Evolutionary conservation across 2,797 vertebrate species (phyloP), one percentile per base, ranked within the genome.

Genomic region (Notolepis coatsorum): DNA sequence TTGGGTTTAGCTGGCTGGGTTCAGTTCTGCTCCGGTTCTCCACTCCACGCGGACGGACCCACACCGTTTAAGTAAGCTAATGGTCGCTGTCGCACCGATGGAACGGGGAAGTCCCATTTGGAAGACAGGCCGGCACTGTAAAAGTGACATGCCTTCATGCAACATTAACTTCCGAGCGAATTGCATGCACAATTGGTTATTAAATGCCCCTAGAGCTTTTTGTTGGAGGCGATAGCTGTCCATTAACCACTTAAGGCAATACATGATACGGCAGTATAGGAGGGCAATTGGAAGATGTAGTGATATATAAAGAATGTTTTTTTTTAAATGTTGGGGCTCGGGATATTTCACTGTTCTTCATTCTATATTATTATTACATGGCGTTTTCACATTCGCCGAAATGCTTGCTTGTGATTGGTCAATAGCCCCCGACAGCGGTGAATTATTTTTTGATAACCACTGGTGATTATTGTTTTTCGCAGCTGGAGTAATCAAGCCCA

Each of bases 81-180:
- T 39, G 21, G 53, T 68, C 50, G 73, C 69, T 68, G 73, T 78
- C 78, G 74, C n/a, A n/a, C n/a, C n/a, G 74, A 71, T 59, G 67
- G 80, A 75, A 75, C 21, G 71, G 80, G 79, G 68, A 33, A 85
- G 84, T 91, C 88, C 89, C 87, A 90, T 88, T 90, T 87, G 85
- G 86, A 86, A 84, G 86, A 86, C 79, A 88, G 72, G 75, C 83
- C 86, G 85, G 88, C 88, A 88, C 89, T 87, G 80, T 86, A 92
- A 90, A 89, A 92, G 91, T 93, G 92, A 93, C 92, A 93, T 91
- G 93, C 92, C 90, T 93, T 93, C 92, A 93, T 90, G 92, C 91
- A 89, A 91, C 92, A 93, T 93, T 93, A 93, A 90, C 84, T 85
- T 82, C 80, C 13, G 71, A 81, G 90, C 91, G 92, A 92, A 93